Evolutionary conservation across 2,888 invertebrate genomes (phyloP), one percentile per base, ranked within the genome.

Genomic region (Meandrusa payeni): DNA sequence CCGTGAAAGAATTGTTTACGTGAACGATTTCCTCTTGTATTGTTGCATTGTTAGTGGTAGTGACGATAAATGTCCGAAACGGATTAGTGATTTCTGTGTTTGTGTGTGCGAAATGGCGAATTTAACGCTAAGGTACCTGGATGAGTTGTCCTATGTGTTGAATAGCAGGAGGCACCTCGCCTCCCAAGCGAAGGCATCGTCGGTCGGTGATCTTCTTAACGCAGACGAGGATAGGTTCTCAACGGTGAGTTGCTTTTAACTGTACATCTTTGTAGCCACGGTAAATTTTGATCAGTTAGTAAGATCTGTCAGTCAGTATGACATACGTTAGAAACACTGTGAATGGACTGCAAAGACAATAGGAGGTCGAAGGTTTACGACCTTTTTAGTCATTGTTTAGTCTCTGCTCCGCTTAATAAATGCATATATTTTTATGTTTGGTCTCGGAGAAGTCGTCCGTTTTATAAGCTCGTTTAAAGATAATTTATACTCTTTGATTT

Each of bases 121-220:
- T 56, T 64, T 88, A 57, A 86, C 88, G 50, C 61, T 88, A 41
- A 67, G 86, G 26, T 88, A 88, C 74, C 77, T 88, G 78, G 88
- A 88, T 68, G 88, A 88, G 70, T 59, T 88, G 52, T 87, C 87
- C 15, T 86, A 75, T 56, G 88, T 88, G 47, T 59, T 88, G 70
- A 86, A 85, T 50, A 80, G 73, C 57, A 65, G 88, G 55, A 68
- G 73, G 57, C 80, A 81, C 41, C 58, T 87, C 46, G 69, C 83
- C 43, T 75, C 54, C 40, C 85, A 86, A 58, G 68, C 78, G 57
- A 81, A 76, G 57, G 87, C 88, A 68, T 87, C 85, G 46, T 88
- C 88, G 6, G 88, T 88, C 1, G 88, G 88, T 1, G 86, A 87
- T 59, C 80, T 88, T 32, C 71, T 88, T 1, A 86, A 76, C 39